Conservation (phyloP, 2,113 vertebrate genomes). For the Patagioenas fasciata region DNA sequence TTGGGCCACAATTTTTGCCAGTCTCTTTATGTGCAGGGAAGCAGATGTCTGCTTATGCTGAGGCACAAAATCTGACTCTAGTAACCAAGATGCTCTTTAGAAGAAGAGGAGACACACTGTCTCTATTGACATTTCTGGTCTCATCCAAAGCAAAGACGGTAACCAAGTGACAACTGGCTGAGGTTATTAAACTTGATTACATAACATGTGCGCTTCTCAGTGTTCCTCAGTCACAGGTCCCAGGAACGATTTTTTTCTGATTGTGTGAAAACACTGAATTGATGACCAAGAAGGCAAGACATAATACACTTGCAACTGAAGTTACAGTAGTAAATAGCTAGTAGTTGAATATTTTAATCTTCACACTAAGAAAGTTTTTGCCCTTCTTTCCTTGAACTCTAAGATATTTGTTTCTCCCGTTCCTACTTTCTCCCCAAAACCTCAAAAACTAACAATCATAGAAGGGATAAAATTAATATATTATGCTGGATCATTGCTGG, state of each 20-base stretch:
- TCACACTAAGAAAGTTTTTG: not conserved
- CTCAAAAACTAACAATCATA: not conserved
- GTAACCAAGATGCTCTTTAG: not conserved
- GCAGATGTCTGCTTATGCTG: not conserved
- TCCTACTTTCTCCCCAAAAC: not conserved
- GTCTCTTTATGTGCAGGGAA: not conserved
- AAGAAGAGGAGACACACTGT: not conserved
- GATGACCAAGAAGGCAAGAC: not conserved
- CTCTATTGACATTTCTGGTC: not conserved
- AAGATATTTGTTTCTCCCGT: not conserved
- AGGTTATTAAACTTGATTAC: not conserved
- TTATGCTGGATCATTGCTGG: not conserved
- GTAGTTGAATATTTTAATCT: not conserved
- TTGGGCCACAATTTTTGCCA: not conserved
- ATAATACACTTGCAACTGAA: not conserved
- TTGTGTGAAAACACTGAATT: not conserved
- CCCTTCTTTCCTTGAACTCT: not conserved
- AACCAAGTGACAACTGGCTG: rapidly evolving
- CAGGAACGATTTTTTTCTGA: not conserved
- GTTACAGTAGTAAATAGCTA: not conserved
- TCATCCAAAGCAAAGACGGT: not conserved
- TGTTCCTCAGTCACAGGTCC: not conserved
- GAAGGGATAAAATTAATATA: not conserved
- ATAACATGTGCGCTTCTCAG: not conserved
- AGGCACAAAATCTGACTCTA: not conserved